phyloP scores from a whole-genome alignment of 1,140 invertebrate species.

The Helicorthomorpha holstii region DNA sequence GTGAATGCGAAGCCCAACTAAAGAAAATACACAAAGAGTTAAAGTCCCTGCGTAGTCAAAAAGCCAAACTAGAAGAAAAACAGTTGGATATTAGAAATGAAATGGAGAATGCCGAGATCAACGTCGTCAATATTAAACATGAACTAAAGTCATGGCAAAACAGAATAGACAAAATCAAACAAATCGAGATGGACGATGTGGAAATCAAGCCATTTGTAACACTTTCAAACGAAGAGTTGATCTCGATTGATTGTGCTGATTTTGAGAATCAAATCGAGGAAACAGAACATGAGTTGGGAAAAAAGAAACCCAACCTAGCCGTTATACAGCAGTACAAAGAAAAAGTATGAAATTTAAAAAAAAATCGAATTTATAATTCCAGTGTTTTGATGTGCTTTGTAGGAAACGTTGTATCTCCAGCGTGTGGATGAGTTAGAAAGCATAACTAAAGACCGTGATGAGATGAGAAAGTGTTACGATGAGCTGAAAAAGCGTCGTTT shows the following conservation, averaged over 20 bases:
- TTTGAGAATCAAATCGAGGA: conserved; percentile 42
- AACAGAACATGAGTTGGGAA: conserved; percentile 45
- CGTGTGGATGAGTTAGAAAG: conserved; percentile 62
- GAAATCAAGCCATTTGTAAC: conserved; percentile 25
- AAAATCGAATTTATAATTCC: no score
- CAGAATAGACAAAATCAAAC: conserved; percentile 22
- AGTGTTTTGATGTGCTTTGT: no score
- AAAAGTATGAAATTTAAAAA: conserved; percentile 39
- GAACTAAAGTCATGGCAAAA: conserved; percentile 29
- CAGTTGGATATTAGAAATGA: conserved; percentile 60
- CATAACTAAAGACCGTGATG: conserved; percentile 56
- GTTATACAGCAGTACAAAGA: conserved; percentile 53
- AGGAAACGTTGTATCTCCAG: conserved; percentile 52
- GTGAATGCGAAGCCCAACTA: no score
- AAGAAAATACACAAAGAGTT: conserved; percentile 5
- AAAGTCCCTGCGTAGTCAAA: conserved; percentile 6
- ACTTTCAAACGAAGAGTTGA: conserved; percentile 49
- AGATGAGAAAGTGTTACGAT: conserved; percentile 53
- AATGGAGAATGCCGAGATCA: conserved; percentile 41
- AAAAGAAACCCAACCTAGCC: conserved; percentile 57
- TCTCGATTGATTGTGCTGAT: conserved; percentile 35
- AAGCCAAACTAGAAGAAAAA: conserved; percentile 8
- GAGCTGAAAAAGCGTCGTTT: conserved; percentile 43
- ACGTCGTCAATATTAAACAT: conserved; percentile 41
- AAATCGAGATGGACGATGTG: no score